phyloP scores from a whole-genome alignment of 1,140 invertebrate genomes.

The Calephelis nemesis region DNA sequence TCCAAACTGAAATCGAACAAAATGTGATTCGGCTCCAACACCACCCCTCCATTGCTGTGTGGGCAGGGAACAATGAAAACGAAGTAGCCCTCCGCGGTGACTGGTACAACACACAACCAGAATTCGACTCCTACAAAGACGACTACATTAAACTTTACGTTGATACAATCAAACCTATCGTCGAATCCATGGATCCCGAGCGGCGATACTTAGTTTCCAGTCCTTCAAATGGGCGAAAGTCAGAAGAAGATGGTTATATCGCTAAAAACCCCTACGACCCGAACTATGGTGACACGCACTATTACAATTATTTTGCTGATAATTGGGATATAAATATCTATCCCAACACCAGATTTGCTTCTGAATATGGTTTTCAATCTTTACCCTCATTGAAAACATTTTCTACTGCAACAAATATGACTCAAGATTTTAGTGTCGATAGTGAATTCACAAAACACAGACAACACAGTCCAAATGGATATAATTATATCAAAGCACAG shows the following conservation, averaged over 20 bases:
- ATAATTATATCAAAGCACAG: constrained; percentile 80
- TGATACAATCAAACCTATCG: constrained; percentile 85
- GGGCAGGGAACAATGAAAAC: constrained; percentile 99
- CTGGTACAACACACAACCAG: constrained; percentile 87
- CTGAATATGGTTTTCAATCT: constrained; percentile 97
- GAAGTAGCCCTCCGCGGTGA: constrained; percentile 92
- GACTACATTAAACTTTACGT: constrained; percentile 95
- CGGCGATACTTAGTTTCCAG: constrained; percentile 91
- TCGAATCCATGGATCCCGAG: constrained; percentile 81
- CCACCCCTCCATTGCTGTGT: constrained; percentile 93
- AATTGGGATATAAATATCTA: constrained; percentile 89
- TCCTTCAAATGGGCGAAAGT: constrained; percentile 93
- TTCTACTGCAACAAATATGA: constrained; percentile 74
- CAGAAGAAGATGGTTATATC: constrained; percentile 87
- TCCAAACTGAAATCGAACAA: constrained; percentile 89
- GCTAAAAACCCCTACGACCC: constrained; percentile 87
- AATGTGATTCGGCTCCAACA: constrained; percentile 92
- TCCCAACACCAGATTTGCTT: constrained; percentile 91
- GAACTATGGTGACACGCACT: constrained; percentile 95
- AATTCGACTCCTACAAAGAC: constrained; percentile 82
- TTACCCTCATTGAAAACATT: constrained; percentile 86
- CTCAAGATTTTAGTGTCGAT: constrained; percentile 81
- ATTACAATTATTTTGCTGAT: constrained; percentile 92
- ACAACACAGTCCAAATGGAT: constrained; percentile 90
- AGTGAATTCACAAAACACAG: constrained; percentile 82